A percentile compares a stretch with the other conserved stretches of the same genome.
Evolutionary conservation across 2,888 invertebrate species (phyloP).

Genomic region (Hydriomena furcata): DNA sequence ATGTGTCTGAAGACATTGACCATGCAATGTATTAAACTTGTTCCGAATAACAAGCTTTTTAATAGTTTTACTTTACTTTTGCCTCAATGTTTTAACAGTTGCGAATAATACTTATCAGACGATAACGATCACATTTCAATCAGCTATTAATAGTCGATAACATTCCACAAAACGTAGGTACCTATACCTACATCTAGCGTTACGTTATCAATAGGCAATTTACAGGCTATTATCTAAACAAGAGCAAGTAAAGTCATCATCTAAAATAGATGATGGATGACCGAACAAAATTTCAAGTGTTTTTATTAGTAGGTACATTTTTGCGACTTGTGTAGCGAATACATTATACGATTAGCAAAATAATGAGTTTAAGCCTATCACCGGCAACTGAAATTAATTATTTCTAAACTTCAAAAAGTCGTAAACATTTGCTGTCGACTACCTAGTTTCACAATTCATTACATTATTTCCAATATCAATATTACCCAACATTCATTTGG

Average conservation of each 20-base stretch:
- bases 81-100: slow-evolving; percentile 9
- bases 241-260: no score
- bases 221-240: background rate
- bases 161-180: slow-evolving; percentile 7
- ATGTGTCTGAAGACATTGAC: slow-evolving; percentile 2
- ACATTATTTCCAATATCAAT: no score
- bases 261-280: no score
- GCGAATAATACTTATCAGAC: slow-evolving; percentile 12
- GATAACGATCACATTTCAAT: slow-evolving; percentile 18
- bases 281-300: no score
- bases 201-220: slow-evolving; percentile 1
- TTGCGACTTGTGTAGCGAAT: no score
- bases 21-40: background rate
- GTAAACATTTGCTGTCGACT: no score
- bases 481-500: no score
- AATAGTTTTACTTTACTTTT: background rate
- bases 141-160: slow-evolving; percentile 11
- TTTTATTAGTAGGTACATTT: no score
- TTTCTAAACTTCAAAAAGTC: no score
- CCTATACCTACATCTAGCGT: background rate
- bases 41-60: background rate
- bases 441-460: background rate
- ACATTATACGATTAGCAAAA: no score
- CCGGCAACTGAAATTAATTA: no score
- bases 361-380: no score